A percentile compares a stretch with the other conserved stretches of the same genome.
Evolutionary conservation across 2,888 invertebrate genomes (phyloP).

Genomic region (Scaptomyza flava): DNA sequence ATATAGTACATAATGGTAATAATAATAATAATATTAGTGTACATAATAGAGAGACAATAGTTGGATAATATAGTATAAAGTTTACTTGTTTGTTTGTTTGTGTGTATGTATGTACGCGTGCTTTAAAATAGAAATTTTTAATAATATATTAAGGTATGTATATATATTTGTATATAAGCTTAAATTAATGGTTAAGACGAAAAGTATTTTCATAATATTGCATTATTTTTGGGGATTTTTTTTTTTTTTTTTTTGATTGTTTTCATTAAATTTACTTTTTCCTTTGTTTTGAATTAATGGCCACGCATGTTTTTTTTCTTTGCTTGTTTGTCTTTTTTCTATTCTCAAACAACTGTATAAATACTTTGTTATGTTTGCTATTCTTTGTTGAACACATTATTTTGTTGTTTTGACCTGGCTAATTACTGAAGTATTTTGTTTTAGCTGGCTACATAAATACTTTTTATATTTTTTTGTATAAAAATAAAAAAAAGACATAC

Average conservation of each 20-base stretch:
- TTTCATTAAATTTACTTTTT: constrained; percentile 35
- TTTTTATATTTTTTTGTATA: constrained; percentile 35
- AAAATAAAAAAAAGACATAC: constrained; percentile 55
- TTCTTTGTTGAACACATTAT: constrained; percentile 54
- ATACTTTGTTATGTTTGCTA: constrained; percentile 39
- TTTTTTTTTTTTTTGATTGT: constrained; percentile 18
- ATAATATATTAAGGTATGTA: constrained; percentile 27
- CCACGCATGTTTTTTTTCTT: constrained; percentile 55
- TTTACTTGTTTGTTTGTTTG: constrained; percentile 7
- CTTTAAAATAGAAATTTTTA: constrained; percentile 22
- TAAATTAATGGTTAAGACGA: constrained; percentile 48
- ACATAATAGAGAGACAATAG: constrained; percentile 44
- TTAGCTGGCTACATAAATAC: constrained; percentile 41
- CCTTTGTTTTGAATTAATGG: constrained; percentile 51
- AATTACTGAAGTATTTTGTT: constrained; percentile 47
- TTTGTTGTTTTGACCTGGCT: constrained; percentile 46
- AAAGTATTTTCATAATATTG: constrained; percentile 53
- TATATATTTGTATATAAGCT: constrained; percentile 41
- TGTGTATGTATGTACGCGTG: constrained; percentile 37
- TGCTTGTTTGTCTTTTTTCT: constrained; percentile 27
- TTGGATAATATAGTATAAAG: constrained; percentile 33
- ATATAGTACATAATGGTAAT: constrained; percentile 53
- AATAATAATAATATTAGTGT: constrained; percentile 11
- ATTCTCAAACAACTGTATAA: constrained; percentile 44
- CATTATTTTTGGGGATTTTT: constrained; percentile 28